Percentiles rank a stretch among this genome's conserved stretches.
Conservation (phyloP, 2,797 vertebrate genomes). For the Spondyliosoma cantharus region DNA sequence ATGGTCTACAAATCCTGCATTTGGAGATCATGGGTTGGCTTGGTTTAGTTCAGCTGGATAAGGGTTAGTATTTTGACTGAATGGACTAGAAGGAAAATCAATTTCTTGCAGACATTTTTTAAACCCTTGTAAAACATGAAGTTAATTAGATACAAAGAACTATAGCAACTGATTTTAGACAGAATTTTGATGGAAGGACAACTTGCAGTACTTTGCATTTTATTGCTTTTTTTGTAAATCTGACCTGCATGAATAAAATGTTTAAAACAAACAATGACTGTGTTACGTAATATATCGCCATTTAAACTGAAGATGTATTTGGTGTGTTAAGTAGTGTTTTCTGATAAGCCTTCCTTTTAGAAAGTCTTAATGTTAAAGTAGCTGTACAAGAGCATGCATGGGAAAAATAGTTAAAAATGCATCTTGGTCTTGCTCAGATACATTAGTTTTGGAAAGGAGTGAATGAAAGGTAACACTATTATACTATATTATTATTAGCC, state of each 20-base stretch:
- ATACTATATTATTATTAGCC: no score
- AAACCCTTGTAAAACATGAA: neutral
- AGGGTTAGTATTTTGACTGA: neutral
- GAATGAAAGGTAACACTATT: no score
- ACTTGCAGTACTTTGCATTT: conserved; percentile 25
- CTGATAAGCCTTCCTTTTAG: no score
- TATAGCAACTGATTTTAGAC: conserved; percentile 8
- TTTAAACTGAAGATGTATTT: neutral
- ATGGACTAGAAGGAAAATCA: neutral
- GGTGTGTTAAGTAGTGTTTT: no score
- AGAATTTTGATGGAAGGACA: neutral
- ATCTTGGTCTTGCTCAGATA: no score
- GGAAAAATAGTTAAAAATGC: no score
- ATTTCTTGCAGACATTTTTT: neutral
- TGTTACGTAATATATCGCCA: neutral
- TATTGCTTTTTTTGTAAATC: conserved; percentile 28
- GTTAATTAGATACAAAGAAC: neutral
- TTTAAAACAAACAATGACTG: conserved; percentile 15
- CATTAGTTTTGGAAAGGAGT: no score
- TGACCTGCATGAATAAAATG: conserved; percentile 62
- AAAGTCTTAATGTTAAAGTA: no score
- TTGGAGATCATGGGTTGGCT: neutral
- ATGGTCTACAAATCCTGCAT: neutral
- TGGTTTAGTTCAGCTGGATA: neutral
- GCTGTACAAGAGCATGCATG: no score